Evolutionary conservation across 2,113 vertebrate species (phyloP).

Genomic region (Pitta sordida): DNA sequence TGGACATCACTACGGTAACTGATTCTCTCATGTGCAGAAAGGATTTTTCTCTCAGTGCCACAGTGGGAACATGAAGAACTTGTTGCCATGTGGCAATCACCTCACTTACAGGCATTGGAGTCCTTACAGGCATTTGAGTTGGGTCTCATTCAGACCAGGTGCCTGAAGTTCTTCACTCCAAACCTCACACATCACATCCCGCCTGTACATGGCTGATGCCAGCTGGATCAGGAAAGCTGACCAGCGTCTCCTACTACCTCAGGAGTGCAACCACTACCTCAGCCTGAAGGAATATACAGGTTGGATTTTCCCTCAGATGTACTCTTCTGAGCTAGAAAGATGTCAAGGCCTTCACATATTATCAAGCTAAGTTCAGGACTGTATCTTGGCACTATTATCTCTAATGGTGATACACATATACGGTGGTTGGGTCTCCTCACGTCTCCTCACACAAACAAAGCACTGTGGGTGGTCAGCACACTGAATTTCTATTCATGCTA

Average conservation of each 20-base stretch:
- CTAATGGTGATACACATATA: neutral
- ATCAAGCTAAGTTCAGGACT: neutral
- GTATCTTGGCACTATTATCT: neutral
- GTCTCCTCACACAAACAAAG: neutral
- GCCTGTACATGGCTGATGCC: accelerated
- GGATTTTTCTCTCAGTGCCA: neutral
- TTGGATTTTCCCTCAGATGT: neutral
- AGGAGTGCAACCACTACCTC: neutral
- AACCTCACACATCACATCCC: neutral
- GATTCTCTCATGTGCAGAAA: neutral
- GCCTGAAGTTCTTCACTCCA: neutral
- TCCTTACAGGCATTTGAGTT: accelerated
- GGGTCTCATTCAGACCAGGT: neutral
- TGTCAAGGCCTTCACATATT: neutral
- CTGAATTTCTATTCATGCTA: neutral
- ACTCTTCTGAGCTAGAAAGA: neutral
- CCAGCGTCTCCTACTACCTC: neutral
- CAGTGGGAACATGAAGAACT: neutral
- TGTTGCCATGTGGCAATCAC: neutral
- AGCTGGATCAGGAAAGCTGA: neutral
- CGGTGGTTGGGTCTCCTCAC: neutral
- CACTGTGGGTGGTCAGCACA: neutral
- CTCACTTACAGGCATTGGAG: neutral
- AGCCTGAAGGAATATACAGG: neutral
- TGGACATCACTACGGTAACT: neutral